Base-by-base conservation (phyloP, 1,140 invertebrate species). In the Zophobas atratus region DNA sequence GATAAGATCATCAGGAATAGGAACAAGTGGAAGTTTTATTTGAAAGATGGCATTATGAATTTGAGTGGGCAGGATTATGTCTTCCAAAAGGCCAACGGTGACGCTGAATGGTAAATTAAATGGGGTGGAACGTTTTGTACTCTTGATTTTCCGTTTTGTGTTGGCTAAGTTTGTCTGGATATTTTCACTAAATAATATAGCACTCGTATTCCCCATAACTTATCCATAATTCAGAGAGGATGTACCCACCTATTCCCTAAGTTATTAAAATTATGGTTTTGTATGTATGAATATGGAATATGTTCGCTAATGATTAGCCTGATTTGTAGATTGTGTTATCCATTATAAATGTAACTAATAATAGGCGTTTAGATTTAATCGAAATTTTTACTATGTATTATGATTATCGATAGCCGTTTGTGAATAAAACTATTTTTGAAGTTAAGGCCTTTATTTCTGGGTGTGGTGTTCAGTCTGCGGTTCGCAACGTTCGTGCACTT, bases 31-130 rank as follows among this genome's bases (percentile, higher is more conserved):
- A 99, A 99, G 89, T 99, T 99, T 87, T 97, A 98, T 88, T 89
- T 99, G 71, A 99, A 99, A 90, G 98, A 99, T 90, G 98, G 98
- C 56, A 99, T 99, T 77, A 99, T 99, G 98, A 99, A 99, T 90
- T 91, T 99, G 81, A 94, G 94, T 83, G 98, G 98, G 20, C 98
- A 97, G 88, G 98, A 99, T 88, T 99, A 94, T 90, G 97, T 99
- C 80, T 99, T 99, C 88, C 98, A 99, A 89, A 99, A 98, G 89
- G 97, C 98, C 2, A 97, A 94, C 84, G 99, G 98, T 80, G 99
- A 99, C 91, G 98, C 98, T 39, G 98, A 99, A 86, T 99, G 98
- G 97, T 99, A 89, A 90, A 86, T 63, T 99, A 89, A 90, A 86
- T 63, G 38, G 20, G 35, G 6, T 2, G 35, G 55, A 2, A 34